A percentile compares a stretch with the other conserved stretches of the same genome.
phyloP scores from a whole-genome alignment of 2,113 vertebrate species.

The Poeciliopsis occidentalis region DNA sequence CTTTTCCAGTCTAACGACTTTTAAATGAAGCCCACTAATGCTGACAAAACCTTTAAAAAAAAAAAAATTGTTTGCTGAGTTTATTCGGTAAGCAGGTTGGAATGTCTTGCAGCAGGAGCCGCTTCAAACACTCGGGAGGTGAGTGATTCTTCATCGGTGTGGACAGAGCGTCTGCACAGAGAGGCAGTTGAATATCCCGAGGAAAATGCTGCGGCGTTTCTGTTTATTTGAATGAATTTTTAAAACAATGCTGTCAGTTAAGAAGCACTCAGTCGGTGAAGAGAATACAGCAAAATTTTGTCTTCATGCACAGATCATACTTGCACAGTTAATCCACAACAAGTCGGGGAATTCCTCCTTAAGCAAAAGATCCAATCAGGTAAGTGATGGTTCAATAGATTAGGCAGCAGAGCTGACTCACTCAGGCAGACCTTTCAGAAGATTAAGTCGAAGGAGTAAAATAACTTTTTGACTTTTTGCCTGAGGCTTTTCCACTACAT shows the following conservation, averaged over 20 bases:
- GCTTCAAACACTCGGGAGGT: not conserved
- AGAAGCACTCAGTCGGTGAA: constrained; percentile 10
- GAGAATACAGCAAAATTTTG: constrained; percentile 29
- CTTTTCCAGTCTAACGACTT: no score
- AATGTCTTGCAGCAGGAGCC: not conserved
- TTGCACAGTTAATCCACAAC: constrained; percentile 27
- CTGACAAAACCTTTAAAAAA: no score
- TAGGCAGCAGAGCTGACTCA: not conserved
- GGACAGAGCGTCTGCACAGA: not conserved
- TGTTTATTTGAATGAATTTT: not conserved
- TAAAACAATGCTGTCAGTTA: not conserved
- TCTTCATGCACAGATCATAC: constrained; percentile 14
- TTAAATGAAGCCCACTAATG: no score
- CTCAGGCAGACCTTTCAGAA: constrained; percentile 11
- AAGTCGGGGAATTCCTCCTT: constrained; percentile 6
- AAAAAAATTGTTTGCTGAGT: not conserved
- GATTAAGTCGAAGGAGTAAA: not conserved
- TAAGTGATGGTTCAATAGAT: not conserved
- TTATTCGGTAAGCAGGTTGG: not conserved
- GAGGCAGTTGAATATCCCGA: no score
- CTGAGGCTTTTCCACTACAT: not conserved
- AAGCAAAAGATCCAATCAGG: constrained; percentile 13
- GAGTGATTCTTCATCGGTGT: not conserved
- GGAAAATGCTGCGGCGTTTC: not conserved
- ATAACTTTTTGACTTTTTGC: not conserved